Base-by-base conservation (phyloP, 2,797 vertebrate species). In the Xyrichtys novacula region DNA sequence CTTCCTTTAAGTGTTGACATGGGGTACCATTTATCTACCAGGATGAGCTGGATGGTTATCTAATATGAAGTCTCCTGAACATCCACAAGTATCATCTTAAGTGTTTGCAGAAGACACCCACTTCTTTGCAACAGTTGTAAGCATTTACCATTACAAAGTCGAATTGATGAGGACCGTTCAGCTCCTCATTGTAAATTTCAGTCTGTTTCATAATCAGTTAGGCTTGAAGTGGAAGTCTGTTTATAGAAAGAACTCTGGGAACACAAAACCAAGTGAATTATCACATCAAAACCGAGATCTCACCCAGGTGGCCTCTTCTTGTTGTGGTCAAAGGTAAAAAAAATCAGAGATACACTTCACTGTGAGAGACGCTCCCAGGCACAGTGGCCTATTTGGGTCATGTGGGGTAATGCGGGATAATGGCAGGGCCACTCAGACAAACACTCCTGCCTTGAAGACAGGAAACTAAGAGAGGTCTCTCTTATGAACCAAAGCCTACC, bases 401-500 rank as follows among this genome's bases (percentile, higher is more conserved):
- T 26, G 66, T 52, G 79, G 85, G 78, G 74, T 71, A 81, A 84
- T 66, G 47, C 49, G 12, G 44, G 62, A 85, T 79, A 90, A 88
- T 84, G 81, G 78, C 66, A 44, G 65, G 55, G 61, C 69, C 89
- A 88, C 85, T 92, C 83, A 88, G 74, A 86, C 76, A 81, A 88
- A 89, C 86, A 88, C 89, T 92, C 66, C 46, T 90, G 83, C 77
- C 80, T 81, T 23, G 67, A 86, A 85, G 81, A 80, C 84, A 86
- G 79, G 82, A 88, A 87, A 66, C 42, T 4, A 44, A 25, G 43
- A 83, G 81, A 82, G 71, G 54, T 72, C 61, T 72, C 56, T 67
- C 43, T 80, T 69, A 69, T 69, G 40, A 81, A 78, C 58, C 71
- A 78, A 61, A 71, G 59, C 55, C 68, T 47, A 77, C 60, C 68